phyloP scores from a whole-genome alignment of 1,140 invertebrate genomes.

The Lineus longissimus region DNA sequence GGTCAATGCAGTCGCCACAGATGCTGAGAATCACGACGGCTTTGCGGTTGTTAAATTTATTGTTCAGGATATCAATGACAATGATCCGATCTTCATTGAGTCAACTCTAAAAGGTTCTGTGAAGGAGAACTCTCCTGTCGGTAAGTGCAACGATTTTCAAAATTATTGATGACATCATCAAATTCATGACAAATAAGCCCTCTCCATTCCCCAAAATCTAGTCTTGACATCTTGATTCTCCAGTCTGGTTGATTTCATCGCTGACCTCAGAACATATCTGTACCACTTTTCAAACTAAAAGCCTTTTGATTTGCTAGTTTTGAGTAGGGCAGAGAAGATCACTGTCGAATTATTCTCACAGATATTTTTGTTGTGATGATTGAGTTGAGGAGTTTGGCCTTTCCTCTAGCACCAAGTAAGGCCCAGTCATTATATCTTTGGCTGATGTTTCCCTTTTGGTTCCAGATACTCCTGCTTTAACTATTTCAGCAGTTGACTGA shows the following conservation, averaged over 20 bases:
- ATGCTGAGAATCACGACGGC: slow-evolving; percentile 81
- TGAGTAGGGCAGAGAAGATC: too few species aligned
- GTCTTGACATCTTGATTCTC: neutral
- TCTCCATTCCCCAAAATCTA: too few species aligned
- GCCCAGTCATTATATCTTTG: too few species aligned
- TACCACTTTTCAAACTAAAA: neutral
- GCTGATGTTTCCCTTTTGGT: too few species aligned
- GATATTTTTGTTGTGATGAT: too few species aligned
- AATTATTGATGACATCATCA: neutral
- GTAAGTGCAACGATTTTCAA: neutral
- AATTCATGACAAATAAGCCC: too few species aligned
- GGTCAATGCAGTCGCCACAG: slow-evolving; percentile 96
- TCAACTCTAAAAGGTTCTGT: slow-evolving; percentile 16
- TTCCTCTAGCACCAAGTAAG: too few species aligned
- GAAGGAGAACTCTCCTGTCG: slow-evolving; percentile 34
- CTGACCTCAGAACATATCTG: neutral
- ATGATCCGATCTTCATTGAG: slow-evolving; percentile 86
- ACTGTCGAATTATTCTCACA: too few species aligned
- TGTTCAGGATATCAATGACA: slow-evolving; percentile 97
- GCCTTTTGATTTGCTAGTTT: neutral
- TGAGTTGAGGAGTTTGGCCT: too few species aligned
- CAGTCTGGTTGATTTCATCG: neutral
- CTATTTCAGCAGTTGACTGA: neutral
- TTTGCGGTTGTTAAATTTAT: slow-evolving; percentile 98
- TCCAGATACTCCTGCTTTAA: too few species aligned